Evolutionary conservation across 2,797 vertebrate species (phyloP).

Genomic region (Acropternis orthonyx): DNA sequence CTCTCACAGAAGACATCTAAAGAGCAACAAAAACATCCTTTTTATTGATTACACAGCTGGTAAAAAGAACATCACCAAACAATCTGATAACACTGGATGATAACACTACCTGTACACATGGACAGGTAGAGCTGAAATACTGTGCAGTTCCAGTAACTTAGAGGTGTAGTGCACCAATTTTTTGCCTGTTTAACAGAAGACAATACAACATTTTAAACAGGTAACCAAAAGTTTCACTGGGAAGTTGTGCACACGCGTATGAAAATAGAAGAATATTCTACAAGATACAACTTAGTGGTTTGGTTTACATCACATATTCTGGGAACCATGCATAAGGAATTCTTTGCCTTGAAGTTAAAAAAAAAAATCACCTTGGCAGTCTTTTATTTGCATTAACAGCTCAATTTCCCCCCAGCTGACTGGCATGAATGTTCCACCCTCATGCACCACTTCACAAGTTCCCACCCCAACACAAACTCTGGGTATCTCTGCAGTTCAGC

Average conservation of each 20-base stretch:
- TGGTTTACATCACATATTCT: not conserved
- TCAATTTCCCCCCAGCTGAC: not conserved
- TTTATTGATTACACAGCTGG: not conserved
- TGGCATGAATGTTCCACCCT: not conserved
- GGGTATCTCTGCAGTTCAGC: not conserved
- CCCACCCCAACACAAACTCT: not conserved
- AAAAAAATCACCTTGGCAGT: not conserved
- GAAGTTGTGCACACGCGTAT: not conserved
- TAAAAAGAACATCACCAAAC: not conserved
- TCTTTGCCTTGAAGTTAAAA: not conserved
- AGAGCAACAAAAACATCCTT: not conserved
- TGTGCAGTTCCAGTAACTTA: not conserved
- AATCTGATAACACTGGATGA: not conserved
- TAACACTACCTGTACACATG: not conserved
- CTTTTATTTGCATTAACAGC: not conserved
- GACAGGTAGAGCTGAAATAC: not conserved
- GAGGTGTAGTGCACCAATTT: not conserved
- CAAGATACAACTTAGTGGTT: not conserved
- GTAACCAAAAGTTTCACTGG: not conserved
- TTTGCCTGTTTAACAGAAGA: not conserved
- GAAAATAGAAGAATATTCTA: not conserved
- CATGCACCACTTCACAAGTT: not conserved
- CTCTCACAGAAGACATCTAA: not conserved
- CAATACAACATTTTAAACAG: not conserved
- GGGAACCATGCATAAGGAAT: not conserved